Evolutionary conservation across 2,888 invertebrate species (phyloP).

Genomic region (Nemapogon koenigi): DNA sequence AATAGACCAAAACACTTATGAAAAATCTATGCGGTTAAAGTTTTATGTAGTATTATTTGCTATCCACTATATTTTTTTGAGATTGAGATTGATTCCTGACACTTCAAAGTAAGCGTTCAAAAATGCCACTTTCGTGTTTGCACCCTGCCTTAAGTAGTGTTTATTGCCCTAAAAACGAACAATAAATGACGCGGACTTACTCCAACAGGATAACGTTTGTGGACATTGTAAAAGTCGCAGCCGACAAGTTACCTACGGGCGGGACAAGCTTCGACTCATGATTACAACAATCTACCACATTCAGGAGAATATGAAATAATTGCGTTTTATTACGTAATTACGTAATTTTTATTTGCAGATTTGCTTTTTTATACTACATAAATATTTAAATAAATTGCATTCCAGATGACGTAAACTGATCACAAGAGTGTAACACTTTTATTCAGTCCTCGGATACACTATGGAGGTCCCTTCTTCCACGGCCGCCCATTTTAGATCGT

Average conservation of each 20-base stretch:
- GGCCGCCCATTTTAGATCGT: slow-evolving; percentile 61
- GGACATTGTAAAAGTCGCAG: slow-evolving; percentile 38
- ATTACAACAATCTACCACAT: slow-evolving; percentile 40
- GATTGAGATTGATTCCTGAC: too few species aligned
- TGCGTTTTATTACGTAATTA: slow-evolving; percentile 54
- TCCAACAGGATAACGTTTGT: slow-evolving; percentile 35
- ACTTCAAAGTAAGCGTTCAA: too few species aligned
- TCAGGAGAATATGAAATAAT: too few species aligned
- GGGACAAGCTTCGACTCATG: slow-evolving; percentile 53
- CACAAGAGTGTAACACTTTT: slow-evolving; percentile 39
- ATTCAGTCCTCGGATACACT: slow-evolving; percentile 62
- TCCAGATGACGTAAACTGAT: slow-evolving; percentile 53
- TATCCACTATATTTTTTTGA: too few species aligned
- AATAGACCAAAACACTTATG: too few species aligned
- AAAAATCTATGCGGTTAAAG: too few species aligned
- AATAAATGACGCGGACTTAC: slow-evolving; percentile 56
- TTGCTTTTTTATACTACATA: slow-evolving; percentile 54
- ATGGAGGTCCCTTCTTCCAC: slow-evolving; percentile 61
- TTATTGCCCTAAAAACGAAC: slow-evolving; percentile 63
- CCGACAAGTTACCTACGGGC: too few species aligned
- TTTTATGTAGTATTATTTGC: too few species aligned
- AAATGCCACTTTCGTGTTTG: too few species aligned
- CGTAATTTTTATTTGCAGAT: slow-evolving; percentile 60
- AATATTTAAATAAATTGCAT: slow-evolving; percentile 64
- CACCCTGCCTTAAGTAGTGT: too few species aligned